phyloP scores from a whole-genome alignment of 1,140 invertebrate genomes.

The Dreissena rostriformis region DNA sequence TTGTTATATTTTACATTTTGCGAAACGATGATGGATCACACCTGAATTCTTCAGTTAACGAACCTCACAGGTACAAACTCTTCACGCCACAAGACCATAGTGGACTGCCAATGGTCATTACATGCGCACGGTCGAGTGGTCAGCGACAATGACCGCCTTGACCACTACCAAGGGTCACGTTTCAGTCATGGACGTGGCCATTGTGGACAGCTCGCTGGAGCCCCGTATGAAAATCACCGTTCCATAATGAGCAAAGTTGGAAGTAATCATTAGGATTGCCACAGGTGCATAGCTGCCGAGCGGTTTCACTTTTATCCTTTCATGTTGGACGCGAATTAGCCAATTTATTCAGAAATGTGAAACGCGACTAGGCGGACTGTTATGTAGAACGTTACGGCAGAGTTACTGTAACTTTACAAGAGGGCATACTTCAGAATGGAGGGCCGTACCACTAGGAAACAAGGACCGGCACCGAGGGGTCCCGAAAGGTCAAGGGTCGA shows the following conservation, averaged over 20 bases:
- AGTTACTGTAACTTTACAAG: slow-evolving; percentile 23
- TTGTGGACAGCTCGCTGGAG: slow-evolving; percentile 30
- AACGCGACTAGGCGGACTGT: slow-evolving; percentile 29
- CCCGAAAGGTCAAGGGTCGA: slow-evolving; percentile 7
- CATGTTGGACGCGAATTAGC: slow-evolving; percentile 49
- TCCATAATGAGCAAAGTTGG: slow-evolving; percentile 40
- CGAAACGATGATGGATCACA: no score
- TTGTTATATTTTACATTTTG: no score
- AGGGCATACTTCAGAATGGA: not conserved
- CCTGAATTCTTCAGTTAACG: not conserved
- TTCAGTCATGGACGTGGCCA: slow-evolving; percentile 48
- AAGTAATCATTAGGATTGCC: slow-evolving; percentile 49
- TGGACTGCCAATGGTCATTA: not conserved
- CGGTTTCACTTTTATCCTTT: slow-evolving; percentile 58
- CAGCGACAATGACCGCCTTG: slow-evolving; percentile 48
- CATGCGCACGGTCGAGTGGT: slow-evolving; percentile 24
- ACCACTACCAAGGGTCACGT: slow-evolving; percentile 46
- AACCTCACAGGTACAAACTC: no score
- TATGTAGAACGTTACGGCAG: slow-evolving; percentile 38
- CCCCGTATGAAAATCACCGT: slow-evolving; percentile 40
- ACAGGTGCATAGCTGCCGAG: slow-evolving; percentile 38
- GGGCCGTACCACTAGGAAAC: slow-evolving; percentile 12
- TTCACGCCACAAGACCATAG: no score
- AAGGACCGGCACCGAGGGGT: not conserved
- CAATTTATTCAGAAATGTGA: slow-evolving; percentile 53